Conservation (phyloP, 1,140 invertebrate genomes). For the Pemphigus obesinymphae region DNA sequence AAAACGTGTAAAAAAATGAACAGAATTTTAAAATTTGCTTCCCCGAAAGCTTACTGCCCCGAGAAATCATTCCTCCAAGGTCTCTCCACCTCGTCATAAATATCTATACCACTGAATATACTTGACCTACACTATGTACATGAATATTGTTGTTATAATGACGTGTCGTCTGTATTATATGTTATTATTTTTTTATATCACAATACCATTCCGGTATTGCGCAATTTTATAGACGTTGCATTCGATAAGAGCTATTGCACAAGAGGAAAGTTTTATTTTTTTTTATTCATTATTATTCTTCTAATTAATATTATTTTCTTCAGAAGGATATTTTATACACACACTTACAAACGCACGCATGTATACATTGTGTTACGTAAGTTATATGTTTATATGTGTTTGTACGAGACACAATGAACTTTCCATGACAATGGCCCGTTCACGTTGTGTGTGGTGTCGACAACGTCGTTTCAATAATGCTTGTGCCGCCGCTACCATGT, state of each 20-base stretch:
- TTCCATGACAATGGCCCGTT: background rate
- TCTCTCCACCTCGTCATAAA: no score
- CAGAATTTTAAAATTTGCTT: no score
- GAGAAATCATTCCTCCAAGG: no score
- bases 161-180: background rate
- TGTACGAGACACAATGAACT: constrained; percentile 15
- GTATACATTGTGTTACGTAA: background rate
- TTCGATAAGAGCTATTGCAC: background rate
- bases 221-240: background rate
- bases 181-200: background rate
- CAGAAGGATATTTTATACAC: background rate
- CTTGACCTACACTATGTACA: background rate
- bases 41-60: no score
- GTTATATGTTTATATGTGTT: background rate
- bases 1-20: no score
- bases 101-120: background rate
- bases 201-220: background rate
- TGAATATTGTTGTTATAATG: background rate
- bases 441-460: background rate
- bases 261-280: constrained; percentile 6
- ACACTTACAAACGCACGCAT: background rate
- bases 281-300: background rate
- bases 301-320: background rate
- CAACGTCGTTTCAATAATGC: background rate
- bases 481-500: no score